Evolutionary conservation across 2,888 invertebrate genomes (phyloP).

Genomic region (Aricia artaxerxes): DNA sequence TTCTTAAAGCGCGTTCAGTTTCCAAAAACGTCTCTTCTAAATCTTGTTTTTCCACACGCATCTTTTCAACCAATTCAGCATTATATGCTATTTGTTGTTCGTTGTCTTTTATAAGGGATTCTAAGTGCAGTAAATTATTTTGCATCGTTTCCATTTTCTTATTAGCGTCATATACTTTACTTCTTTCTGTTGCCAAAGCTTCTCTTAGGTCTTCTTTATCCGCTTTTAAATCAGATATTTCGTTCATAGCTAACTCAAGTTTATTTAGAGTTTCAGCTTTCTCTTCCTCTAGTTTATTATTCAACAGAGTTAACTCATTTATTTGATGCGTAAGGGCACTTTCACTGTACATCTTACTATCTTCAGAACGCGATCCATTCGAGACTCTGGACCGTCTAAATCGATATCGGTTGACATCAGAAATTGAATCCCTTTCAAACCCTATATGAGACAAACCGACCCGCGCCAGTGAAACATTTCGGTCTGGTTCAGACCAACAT

Average conservation of each 20-base stretch:
- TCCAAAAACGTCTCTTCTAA: conserved; percentile 67
- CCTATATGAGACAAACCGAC: conserved; percentile 82
- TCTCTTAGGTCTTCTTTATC: conserved; percentile 62
- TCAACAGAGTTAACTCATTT: conserved; percentile 62
- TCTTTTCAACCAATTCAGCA: conserved; percentile 53
- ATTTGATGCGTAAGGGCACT: conserved; percentile 79
- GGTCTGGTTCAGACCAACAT: conserved; percentile 93
- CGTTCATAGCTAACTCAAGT: conserved; percentile 58
- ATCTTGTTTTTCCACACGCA: conserved; percentile 65
- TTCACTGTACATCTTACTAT: conserved; percentile 72
- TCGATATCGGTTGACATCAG: conserved; percentile 62
- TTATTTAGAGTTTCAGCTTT: conserved; percentile 71
- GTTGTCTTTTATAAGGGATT: conserved; percentile 56
- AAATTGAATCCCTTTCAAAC: conserved; percentile 53
- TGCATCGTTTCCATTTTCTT: conserved; percentile 55
- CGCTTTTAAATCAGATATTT: conserved; percentile 56
- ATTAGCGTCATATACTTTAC: conserved; percentile 52
- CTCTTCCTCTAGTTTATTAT: conserved; percentile 58
- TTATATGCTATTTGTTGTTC: conserved; percentile 59
- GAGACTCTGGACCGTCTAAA: conserved; percentile 69
- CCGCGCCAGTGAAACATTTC: conserved; percentile 88
- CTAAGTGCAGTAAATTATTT: conserved; percentile 51
- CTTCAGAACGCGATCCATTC: conserved; percentile 68
- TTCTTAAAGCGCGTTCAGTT: conserved; percentile 80
- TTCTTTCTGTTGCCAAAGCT: conserved; percentile 50